Conservation (phyloP, 2,797 vertebrate species). For the Tinamus major region DNA sequence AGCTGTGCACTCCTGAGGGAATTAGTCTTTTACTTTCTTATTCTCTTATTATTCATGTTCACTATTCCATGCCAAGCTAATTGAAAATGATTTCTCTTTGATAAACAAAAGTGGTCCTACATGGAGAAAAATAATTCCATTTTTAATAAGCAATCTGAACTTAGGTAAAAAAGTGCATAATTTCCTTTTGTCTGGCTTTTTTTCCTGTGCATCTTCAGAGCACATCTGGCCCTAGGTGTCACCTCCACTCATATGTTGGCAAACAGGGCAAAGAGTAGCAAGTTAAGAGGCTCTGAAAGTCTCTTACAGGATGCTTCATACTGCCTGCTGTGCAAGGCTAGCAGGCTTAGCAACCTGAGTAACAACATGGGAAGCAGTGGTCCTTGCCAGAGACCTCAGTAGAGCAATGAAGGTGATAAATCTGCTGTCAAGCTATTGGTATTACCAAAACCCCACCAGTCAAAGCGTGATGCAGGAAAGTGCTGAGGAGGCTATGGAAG, state of each 20-base stretch:
- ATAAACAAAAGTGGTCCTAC: not conserved
- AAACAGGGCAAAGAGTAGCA: not conserved
- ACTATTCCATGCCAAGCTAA: not conserved
- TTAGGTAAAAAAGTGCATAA: not conserved
- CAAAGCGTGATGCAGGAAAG: not conserved
- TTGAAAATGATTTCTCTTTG: constrained; percentile 34
- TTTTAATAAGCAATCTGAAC: not conserved
- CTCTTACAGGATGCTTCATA: not conserved
- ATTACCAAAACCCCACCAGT: not conserved
- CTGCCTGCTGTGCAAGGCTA: not conserved
- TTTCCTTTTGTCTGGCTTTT: not conserved
- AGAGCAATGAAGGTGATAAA: not conserved
- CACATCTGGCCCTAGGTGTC: not conserved
- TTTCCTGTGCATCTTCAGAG: not conserved
- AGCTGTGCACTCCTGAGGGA: not conserved
- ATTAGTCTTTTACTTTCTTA: not conserved
- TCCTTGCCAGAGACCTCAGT: not conserved
- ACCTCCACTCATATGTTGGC: not conserved
- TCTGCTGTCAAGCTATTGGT: not conserved
- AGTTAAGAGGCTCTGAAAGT: not conserved
- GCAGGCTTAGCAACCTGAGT: not conserved
- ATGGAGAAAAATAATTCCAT: not conserved
- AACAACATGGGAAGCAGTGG: not conserved
- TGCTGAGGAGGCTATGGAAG: not conserved
- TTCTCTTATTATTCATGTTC: not conserved